These are phyloP conservation scores for Herminia tarsipennalis DNA, from an alignment of 2,888 invertebrate genomes.

Conservation along the genomic window DNA sequence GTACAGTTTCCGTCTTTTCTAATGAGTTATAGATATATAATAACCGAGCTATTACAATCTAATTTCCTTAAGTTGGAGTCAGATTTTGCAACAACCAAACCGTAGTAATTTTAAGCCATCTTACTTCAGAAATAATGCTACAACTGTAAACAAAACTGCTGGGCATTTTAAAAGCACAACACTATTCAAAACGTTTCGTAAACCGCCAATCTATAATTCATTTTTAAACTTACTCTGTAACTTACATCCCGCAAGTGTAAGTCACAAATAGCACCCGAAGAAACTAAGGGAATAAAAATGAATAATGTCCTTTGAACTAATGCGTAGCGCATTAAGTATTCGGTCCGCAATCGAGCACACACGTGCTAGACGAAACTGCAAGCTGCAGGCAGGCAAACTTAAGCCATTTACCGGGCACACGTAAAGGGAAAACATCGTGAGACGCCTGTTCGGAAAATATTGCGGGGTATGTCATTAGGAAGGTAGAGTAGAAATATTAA, in stretches of 20 bases:
- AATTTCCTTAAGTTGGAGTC: too few species aligned
- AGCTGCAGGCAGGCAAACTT: constrained; percentile 52
- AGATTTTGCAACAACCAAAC: too few species aligned
- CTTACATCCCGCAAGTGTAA: constrained; percentile 13
- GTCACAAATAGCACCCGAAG: constrained; percentile 38
- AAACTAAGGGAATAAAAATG: constrained; percentile 54
- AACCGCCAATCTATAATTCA: background rate
- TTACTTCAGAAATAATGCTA: too few species aligned
- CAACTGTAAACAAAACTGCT: too few species aligned
- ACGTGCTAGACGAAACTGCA: constrained; percentile 52
- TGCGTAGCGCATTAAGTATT: constrained; percentile 59
- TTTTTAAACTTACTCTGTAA: background rate
- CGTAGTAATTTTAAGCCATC: too few species aligned
- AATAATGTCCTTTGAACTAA: constrained; percentile 57
- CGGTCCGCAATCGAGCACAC: constrained; percentile 50
- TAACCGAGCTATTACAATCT: too few species aligned
- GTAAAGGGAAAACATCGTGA: constrained; percentile 45
- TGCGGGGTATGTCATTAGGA: constrained; percentile 50
- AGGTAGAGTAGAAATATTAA: constrained; percentile 35
- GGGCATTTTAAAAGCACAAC: too few species aligned
- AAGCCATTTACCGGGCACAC: constrained; percentile 49
- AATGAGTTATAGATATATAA: too few species aligned
- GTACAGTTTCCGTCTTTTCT: too few species aligned
- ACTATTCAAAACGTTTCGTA: too few species aligned
- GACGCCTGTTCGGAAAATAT: constrained; percentile 50